A percentile compares a stretch with the other conserved stretches of the same genome.
Conservation (phyloP, 2,797 vertebrate genomes). For the Alfaro cultratus region DNA sequence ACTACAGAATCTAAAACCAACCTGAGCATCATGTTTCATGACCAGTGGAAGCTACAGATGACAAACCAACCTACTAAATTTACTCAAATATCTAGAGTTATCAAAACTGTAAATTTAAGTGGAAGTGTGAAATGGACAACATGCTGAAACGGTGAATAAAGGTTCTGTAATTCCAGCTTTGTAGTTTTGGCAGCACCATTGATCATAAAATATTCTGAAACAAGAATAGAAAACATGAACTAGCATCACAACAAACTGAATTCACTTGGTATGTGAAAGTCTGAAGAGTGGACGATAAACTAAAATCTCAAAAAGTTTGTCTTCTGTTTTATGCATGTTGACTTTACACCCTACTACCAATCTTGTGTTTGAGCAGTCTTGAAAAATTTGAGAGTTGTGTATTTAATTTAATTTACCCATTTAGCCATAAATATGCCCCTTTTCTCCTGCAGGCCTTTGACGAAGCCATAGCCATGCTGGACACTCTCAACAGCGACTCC, state of each 20-base stretch:
- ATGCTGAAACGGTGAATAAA: neutral
- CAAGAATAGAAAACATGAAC: neutral
- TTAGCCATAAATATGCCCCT: neutral
- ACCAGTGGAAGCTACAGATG: neutral
- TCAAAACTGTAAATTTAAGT: neutral
- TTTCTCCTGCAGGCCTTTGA: slow-evolving; percentile 88
- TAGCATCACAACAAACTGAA: neutral
- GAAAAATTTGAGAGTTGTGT: neutral
- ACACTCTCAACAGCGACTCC: slow-evolving; percentile 90
- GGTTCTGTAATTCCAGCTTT: neutral
- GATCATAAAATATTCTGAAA: neutral
- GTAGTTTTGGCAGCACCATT: neutral
- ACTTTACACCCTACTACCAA: neutral
- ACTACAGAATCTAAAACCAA: no score
- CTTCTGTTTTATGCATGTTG: neutral
- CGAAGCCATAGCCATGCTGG: slow-evolving; percentile 91
- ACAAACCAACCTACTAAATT: neutral
- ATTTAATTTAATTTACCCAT: neutral
- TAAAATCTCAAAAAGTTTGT: neutral
- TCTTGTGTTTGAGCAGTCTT: neutral
- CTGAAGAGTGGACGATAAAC: neutral
- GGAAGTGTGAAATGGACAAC: neutral
- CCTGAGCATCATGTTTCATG: neutral
- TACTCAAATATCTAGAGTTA: neutral
- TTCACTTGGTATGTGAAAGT: neutral